Evolutionary conservation across 2,888 invertebrate genomes (phyloP).

Genomic region (Lasioglossum figueresi): DNA sequence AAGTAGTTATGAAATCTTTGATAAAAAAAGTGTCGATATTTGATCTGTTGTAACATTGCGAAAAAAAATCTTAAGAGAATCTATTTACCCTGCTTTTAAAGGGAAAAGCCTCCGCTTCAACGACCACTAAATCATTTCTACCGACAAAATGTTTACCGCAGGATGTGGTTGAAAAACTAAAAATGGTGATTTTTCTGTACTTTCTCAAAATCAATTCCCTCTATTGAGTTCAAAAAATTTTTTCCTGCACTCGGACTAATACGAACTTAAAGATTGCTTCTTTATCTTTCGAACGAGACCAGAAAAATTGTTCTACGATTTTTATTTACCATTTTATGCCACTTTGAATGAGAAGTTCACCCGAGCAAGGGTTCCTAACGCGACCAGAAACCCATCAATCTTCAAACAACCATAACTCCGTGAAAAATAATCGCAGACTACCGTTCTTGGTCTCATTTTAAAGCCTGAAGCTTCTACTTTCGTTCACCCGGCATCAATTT

Average conservation of each 20-base stretch:
- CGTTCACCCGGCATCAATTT: not conserved
- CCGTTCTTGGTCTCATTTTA: not conserved
- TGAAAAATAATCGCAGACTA: not conserved
- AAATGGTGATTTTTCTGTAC: not conserved
- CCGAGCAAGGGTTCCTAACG: not conserved
- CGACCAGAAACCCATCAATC: not conserved
- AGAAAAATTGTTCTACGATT: not conserved
- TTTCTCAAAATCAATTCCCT: not conserved
- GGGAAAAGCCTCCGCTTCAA: not conserved
- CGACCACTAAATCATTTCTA: rapidly evolving
- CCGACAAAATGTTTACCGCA: not conserved
- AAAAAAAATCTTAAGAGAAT: too few relatives aligned
- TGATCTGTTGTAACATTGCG: not conserved
- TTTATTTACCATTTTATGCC: not conserved
- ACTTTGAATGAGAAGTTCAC: not conserved
- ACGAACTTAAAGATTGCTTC: rapidly evolving
- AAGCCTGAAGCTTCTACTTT: not conserved
- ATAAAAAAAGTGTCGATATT: not conserved
- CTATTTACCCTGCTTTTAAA: too few relatives aligned
- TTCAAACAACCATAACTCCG: not conserved
- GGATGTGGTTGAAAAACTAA: rapidly evolving
- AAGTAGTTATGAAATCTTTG: rapidly evolving
- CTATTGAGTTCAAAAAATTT: not conserved
- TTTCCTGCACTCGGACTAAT: rapidly evolving
- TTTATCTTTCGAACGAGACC: not conserved